Evolutionary conservation across 2,888 invertebrate species (phyloP), one percentile per base, ranked within the genome.

Genomic region (Anarsia innoxiella): DNA sequence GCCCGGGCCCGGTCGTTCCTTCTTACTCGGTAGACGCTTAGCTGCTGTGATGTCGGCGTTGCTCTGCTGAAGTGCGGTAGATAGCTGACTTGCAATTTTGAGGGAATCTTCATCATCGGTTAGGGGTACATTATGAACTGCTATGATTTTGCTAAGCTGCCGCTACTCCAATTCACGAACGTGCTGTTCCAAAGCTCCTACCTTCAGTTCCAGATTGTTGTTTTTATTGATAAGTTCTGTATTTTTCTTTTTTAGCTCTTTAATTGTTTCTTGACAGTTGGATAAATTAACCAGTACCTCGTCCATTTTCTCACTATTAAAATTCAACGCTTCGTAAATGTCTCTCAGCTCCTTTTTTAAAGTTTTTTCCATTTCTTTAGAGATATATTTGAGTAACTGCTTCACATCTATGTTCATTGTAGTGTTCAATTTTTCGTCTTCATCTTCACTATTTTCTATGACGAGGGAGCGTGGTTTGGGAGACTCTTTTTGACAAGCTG

Each of bases 81-180:
- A 39, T 19, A 41, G 23, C 14, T 40, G 14, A 2, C 4, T 13
- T 12, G 23, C 25, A 6, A 31, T 12, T 1, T 2, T 9, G 2
- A 12, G 1, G 4, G 10, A 2, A 9, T 40, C 25, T 13, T 42
- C 30, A 3, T 16, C 9, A 4, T 31, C 25, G 6, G 14, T 12
- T 3, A 1, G 1, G 2, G 43, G 41, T 2, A 46, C 8, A 13
- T 41, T 36, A 11, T 23, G 12, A 8, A 46, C 39, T 37, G 41
- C 39, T 6, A 46, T 29, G 2, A n/a, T 10, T 0, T 32, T 41
- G 8, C 4, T 2, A 10, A 46, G 31, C 9, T 40, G 23, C 19
- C 25, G 27, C 38, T 48, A 47, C 25, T 49, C 44, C 13, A 42
- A 35, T 16, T 39, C 43, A 19, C 44, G 45, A 1, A 48, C 12